Conservation (phyloP, 2,888 invertebrate genomes). For the Amphipyra berbera region DNA sequence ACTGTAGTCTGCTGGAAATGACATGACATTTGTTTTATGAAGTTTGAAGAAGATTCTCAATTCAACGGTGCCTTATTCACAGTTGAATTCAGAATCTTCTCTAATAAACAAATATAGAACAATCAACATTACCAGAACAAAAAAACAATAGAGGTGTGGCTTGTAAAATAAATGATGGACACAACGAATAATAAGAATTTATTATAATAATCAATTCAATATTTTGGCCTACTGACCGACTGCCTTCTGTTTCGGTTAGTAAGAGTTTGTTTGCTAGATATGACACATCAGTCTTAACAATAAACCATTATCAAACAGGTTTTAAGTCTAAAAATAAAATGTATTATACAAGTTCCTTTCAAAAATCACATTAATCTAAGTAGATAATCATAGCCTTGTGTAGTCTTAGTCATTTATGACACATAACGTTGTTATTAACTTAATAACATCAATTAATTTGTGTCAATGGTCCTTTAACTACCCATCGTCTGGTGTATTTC, state of each 20-base stretch:
- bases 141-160: neutral
- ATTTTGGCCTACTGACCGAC: slow-evolving; percentile 3
- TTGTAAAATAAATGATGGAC: neutral
- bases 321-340: slow-evolving; percentile 5
- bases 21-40: too few species aligned
- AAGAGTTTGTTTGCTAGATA: slow-evolving; percentile 17
- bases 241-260: slow-evolving; percentile 1
- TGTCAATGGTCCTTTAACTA: slow-evolving; percentile 4
- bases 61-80: too few species aligned
- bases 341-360: neutral
- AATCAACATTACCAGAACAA: neutral
- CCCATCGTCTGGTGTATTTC: neutral
- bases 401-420: slow-evolving; percentile 15
- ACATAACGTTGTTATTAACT: slow-evolving; percentile 5
- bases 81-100: neutral
- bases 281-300: slow-evolving; percentile 5
- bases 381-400: slow-evolving; percentile 8
- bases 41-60: too few species aligned
- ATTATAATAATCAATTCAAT: neutral
- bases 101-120: neutral
- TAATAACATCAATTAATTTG: slow-evolving; percentile 7
- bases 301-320: slow-evolving; percentile 30
- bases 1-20: too few species aligned
- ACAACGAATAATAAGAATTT: neutral
- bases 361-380: slow-evolving; percentile 20